These are phyloP conservation scores for Cloeon dipterum DNA, from an alignment of 2,888 invertebrate genomes.

Conservation along the genomic window DNA sequence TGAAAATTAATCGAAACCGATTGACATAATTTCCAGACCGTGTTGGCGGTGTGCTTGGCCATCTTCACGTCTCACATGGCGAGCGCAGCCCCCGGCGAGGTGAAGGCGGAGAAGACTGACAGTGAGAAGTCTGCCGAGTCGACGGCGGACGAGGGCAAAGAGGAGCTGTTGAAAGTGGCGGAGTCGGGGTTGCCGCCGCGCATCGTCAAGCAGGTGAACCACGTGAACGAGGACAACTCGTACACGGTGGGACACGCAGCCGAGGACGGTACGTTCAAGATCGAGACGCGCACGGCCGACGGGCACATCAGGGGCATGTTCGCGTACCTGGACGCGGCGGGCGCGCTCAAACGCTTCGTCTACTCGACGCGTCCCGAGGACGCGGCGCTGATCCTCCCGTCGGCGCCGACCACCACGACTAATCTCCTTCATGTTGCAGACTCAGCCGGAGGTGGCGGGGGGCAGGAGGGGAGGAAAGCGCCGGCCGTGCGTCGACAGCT, in stretches of 20 bases:
- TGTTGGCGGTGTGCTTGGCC: too few species aligned
- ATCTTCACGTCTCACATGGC: too few species aligned
- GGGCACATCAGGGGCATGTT: conserved; percentile 67
- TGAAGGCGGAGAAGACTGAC: neutral
- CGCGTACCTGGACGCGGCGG: conserved; percentile 54
- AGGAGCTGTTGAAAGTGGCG: neutral
- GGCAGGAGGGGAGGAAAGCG: too few species aligned
- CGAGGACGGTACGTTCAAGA: conserved; percentile 66
- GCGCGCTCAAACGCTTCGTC: conserved; percentile 56
- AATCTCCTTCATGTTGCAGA: neutral
- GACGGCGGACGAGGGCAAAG: neutral
- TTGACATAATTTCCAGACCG: too few species aligned
- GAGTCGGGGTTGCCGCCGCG: neutral
- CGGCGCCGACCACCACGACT: too few species aligned
- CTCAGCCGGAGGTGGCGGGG: too few species aligned
- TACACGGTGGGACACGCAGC: conserved; percentile 71
- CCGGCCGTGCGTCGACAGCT: neutral
- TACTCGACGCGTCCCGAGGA: conserved; percentile 26
- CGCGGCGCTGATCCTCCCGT: conserved; percentile 5
- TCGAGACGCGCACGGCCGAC: conserved; percentile 54
- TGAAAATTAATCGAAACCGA: too few species aligned
- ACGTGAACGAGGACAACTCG: conserved; percentile 60
- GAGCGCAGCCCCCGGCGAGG: neutral
- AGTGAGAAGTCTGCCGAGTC: neutral
- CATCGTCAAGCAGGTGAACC: conserved; percentile 58